Evolutionary conservation across 2,797 vertebrate species (phyloP).

Genomic region (Tangara arthus): DNA sequence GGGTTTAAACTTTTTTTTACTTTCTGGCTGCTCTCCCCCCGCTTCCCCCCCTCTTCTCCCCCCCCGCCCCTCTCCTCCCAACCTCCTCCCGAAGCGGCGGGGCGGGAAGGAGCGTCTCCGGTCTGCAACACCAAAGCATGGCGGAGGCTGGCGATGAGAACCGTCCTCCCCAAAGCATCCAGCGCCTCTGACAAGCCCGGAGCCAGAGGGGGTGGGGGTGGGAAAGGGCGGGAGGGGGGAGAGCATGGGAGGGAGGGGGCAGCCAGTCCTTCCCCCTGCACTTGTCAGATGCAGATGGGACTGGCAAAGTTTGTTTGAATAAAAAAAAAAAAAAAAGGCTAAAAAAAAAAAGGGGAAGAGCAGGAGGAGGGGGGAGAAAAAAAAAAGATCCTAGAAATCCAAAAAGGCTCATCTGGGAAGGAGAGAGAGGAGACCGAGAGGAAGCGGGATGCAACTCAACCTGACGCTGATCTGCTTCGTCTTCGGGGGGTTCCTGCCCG

Average conservation of each 20-base stretch:
- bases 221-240: slow-evolving; percentile 5
- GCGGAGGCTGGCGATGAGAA: slow-evolving; percentile 79
- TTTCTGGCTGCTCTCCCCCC: no score
- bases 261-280: slow-evolving; percentile 32
- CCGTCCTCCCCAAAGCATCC: slow-evolving; percentile 59
- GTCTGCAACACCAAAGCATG: slow-evolving; percentile 74
- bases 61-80: no score
- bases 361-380: not conserved
- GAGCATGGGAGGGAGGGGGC: slow-evolving; percentile 20
- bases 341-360: not conserved
- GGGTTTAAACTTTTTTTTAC: no score
- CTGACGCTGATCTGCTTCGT: slow-evolving; percentile 81
- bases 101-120: slow-evolving; percentile 29
- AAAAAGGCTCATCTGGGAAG: slow-evolving; percentile 12
- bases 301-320: not conserved
- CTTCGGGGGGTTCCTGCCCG: slow-evolving; percentile 77
- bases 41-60: no score
- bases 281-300: slow-evolving; percentile 64
- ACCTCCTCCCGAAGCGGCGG: not conserved
- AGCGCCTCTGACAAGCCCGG: not conserved
- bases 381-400: not conserved
- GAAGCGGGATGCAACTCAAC: slow-evolving; percentile 77
- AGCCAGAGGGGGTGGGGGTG: slow-evolving; percentile 21
- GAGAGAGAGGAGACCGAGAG: slow-evolving; percentile 52
- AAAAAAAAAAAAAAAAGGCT: not conserved